These are phyloP conservation scores for Priocnemis perturbator DNA, from an alignment of 2,888 invertebrate species.

Conservation along the genomic window DNA sequence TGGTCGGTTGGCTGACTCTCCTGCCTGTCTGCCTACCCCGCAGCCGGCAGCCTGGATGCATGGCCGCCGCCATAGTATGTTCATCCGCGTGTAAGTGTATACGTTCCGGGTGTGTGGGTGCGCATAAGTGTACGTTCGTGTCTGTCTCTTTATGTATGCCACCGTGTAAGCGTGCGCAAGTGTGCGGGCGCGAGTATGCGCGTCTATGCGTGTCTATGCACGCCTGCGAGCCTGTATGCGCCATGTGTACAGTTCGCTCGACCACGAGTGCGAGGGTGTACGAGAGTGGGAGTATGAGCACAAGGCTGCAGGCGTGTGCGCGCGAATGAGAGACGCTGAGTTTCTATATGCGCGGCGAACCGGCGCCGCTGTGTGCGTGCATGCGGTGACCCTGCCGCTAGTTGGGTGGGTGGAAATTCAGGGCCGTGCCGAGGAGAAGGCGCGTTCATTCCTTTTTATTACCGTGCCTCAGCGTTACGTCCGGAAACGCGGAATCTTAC, in stretches of 20 bases:
- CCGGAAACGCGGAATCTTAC: background rate
- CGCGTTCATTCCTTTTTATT: constrained; percentile 12
- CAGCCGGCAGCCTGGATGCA: constrained; percentile 21
- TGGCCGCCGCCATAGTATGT: constrained; percentile 29
- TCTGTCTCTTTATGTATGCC: constrained; percentile 6
- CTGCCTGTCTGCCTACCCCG: constrained; percentile 12
- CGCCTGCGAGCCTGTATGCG: background rate
- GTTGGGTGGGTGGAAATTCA: constrained; percentile 63
- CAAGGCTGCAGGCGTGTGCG: constrained; percentile 3
- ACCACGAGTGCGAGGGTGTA: constrained; percentile 51
- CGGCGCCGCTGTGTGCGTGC: constrained; percentile 36
- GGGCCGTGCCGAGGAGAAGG: constrained; percentile 52
- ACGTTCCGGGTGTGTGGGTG: constrained; percentile 1
- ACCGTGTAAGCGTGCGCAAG: background rate
- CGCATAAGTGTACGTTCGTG: constrained; percentile 12
- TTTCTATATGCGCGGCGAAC: constrained; percentile 19
- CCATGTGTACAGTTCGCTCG: constrained; percentile 29
- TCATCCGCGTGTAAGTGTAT: constrained; percentile 19
- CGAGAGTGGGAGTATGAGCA: constrained; percentile 24
- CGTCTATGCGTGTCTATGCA: background rate
- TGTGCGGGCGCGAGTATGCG: constrained; percentile 4
- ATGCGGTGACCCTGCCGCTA: constrained; percentile 64
- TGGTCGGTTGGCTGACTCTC: constrained; percentile 35
- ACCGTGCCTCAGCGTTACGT: background rate
- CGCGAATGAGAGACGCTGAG: background rate